Conservation (phyloP, 2,888 invertebrate genomes). For the Lucinisca nassula region DNA sequence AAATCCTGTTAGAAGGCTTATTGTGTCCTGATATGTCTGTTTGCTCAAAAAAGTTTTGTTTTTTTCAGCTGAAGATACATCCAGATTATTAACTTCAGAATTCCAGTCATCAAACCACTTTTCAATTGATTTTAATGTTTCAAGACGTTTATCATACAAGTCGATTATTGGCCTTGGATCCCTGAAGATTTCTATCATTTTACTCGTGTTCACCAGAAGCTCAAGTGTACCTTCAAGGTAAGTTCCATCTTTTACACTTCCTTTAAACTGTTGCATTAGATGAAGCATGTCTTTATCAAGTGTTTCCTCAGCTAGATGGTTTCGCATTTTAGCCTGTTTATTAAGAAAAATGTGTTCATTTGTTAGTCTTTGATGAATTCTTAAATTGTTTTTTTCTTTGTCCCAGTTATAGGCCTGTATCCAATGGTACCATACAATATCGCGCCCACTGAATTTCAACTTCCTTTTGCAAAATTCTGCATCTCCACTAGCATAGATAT, state of each 20-base stretch:
- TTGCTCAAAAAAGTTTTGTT: slow-evolving; percentile 45
- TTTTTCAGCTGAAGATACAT: slow-evolving; percentile 32
- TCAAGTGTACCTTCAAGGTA: slow-evolving; percentile 33
- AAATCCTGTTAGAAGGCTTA: slow-evolving; percentile 44
- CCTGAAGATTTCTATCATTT: slow-evolving; percentile 43
- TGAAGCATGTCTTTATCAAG: not conserved
- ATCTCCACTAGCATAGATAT: slow-evolving; percentile 37
- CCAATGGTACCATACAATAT: slow-evolving; percentile 45
- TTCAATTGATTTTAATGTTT: slow-evolving; percentile 21
- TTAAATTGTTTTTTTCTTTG: not conserved
- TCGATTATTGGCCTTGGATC: slow-evolving; percentile 38
- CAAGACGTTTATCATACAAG: slow-evolving; percentile 34
- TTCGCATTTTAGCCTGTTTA: not conserved
- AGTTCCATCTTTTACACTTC: slow-evolving; percentile 27
- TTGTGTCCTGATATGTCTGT: slow-evolving; percentile 46
- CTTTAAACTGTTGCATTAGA: slow-evolving; percentile 27
- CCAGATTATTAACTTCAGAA: not conserved
- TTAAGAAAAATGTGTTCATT: not conserved
- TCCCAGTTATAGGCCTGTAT: slow-evolving; percentile 15
- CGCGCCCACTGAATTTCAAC: slow-evolving; percentile 7
- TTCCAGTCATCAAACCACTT: slow-evolving; percentile 41
- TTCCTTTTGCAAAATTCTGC: slow-evolving; percentile 3
- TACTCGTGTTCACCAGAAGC: slow-evolving; percentile 39
- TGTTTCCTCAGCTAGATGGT: not conserved
- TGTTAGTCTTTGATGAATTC: not conserved